Base-by-base conservation (phyloP, 2,113 vertebrate species). In the Cacatua alba region DNA sequence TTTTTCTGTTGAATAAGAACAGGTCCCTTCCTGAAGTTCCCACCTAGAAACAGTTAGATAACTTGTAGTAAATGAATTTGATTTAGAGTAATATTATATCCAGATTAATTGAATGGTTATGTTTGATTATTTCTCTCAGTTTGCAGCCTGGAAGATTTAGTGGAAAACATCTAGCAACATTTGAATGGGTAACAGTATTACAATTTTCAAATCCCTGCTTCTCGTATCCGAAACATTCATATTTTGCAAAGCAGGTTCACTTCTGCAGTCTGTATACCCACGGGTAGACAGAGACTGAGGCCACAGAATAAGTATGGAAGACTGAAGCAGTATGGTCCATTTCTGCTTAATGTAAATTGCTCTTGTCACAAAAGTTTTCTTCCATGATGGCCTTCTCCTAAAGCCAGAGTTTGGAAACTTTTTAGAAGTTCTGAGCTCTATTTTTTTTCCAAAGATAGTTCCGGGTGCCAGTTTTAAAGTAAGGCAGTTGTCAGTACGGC, bases 181-280 rank as follows among this genome's bases (percentile, higher is more conserved):
- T 31, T 25, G 9, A 70, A 80, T 7, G 3, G 10, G 83, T 86
- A 55, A 39, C 15, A 39, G 26, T 17, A 24, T 78, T 78, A 84
- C 13, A 29, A 0, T 88, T 88, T 83, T 75, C 29, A 52, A 52
- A 83, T 75, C 33, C 13, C 29, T 70, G 19, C 6, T 67, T 86
- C 51, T 80, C 1, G 0, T 52, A 29, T 13, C 16, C 1, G 17
- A 76, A 33, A 28, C 4, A 12, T 41, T 76, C 0, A 0, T 39
- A 15, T 60, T 92, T 90, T 88, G 82, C 80, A 90, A 43, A n/a
- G 8, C 33, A 86, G 60, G 16, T 67, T 91, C 63, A 15, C 16
- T 35, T 29, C 13, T 25, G 26, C 21, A 29, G 41, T 25, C 17
- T 21, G 3, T 46, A 23, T 15, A 31, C 13, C 23, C n/a, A 21